These are phyloP conservation scores for Eucidaris tribuloides DNA, from an alignment of 35 echinoderm and acorn worm species.

Conservation along the genomic window DNA sequence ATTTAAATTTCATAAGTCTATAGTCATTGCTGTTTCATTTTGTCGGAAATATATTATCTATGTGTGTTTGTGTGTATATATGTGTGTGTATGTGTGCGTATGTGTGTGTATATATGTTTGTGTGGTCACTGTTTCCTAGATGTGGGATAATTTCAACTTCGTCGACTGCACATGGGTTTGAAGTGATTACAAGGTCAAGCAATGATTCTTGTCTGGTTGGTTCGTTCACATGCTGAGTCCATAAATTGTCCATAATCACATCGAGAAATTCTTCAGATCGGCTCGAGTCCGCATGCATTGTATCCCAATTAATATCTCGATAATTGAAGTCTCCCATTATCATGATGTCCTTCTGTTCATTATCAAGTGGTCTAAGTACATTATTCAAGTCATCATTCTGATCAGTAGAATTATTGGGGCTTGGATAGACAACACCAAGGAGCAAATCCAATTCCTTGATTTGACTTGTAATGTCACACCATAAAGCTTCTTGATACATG, in stretches of 20 bases:
- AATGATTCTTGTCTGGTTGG: slow-evolving; percentile 20
- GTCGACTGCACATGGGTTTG: slow-evolving; percentile 20
- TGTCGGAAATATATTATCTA: too few relatives aligned
- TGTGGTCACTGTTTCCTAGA: slow-evolving; percentile 21
- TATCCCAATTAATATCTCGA: slow-evolving; percentile 21
- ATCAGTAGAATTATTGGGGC: not conserved
- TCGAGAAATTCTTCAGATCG: slow-evolving; percentile 28
- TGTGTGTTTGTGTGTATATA: too few relatives aligned
- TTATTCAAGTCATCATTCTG: not conserved
- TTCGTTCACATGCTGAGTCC: slow-evolving; percentile 22
- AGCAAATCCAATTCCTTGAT: not conserved
- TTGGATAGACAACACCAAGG: not conserved
- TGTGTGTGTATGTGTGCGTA: too few relatives aligned
- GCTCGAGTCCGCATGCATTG: not conserved
- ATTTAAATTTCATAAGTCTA: too few relatives aligned
- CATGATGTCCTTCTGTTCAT: slow-evolving; percentile 5
- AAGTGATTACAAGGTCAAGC: slow-evolving; percentile 17
- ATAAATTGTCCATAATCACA: slow-evolving; percentile 22
- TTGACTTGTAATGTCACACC: not conserved
- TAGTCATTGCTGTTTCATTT: too few relatives aligned
- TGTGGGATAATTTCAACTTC: slow-evolving; percentile 28
- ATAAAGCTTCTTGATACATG: not conserved
- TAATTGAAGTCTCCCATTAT: slow-evolving; percentile 26
- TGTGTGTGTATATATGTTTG: too few relatives aligned
- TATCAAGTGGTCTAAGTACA: not conserved